Evolutionary conservation across 1,140 invertebrate genomes (phyloP).

Genomic region (Brachionus calyciflorus): DNA sequence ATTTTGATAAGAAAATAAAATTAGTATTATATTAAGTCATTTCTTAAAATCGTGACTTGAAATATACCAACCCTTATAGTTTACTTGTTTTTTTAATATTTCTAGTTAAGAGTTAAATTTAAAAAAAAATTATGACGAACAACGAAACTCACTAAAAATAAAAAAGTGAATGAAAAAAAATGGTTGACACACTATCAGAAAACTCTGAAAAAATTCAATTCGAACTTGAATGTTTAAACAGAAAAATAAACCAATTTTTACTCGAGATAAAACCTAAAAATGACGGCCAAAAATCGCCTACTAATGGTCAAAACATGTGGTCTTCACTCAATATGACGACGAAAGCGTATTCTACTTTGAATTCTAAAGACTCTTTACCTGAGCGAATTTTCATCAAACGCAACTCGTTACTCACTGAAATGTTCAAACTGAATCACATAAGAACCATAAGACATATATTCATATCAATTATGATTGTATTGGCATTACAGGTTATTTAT

Average conservation of each 20-base stretch:
- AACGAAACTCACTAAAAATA: no score
- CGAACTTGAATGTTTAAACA: neutral
- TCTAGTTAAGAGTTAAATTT: no score
- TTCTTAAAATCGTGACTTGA: no score
- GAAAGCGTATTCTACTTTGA: neutral
- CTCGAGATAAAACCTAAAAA: neutral
- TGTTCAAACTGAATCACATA: slow-evolving; percentile 75
- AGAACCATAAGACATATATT: slow-evolving; percentile 79
- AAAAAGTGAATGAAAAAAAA: slow-evolving; percentile 14
- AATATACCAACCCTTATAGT: no score
- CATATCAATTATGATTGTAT: slow-evolving; percentile 72
- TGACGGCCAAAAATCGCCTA: no score
- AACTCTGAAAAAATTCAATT: neutral
- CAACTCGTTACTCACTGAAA: slow-evolving; percentile 57
- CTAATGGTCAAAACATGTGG: neutral
- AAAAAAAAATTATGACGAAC: no score
- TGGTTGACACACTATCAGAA: neutral
- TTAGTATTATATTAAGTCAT: no score
- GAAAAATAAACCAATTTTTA: slow-evolving; percentile 6
- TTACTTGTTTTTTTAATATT: no score
- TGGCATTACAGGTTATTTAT: slow-evolving; percentile 70
- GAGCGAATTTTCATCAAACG: slow-evolving; percentile 7
- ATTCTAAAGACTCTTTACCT: slow-evolving; percentile 12
- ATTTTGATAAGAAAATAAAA: no score
- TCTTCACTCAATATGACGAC: slow-evolving; percentile 24